Evolutionary conservation across 2,113 vertebrate genomes (phyloP), one percentile per base, ranked within the genome.

Genomic region (Periophthalmus modestus): DNA sequence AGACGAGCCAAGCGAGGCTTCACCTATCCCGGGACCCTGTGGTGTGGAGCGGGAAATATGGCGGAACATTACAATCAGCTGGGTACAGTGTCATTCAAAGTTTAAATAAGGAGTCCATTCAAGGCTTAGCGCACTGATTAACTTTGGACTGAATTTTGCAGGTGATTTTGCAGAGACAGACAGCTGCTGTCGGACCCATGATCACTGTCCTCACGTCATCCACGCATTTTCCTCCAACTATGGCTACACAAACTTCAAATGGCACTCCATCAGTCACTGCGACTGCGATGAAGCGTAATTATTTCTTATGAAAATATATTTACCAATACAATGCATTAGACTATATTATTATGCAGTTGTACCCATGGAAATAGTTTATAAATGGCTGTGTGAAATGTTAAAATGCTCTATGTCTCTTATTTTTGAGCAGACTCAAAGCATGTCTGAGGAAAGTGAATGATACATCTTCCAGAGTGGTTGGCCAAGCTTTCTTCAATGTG

Each of bases 401-500:
- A 36, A 16, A 62, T 36, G 15, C 6, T 5, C 46, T 16, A 2
- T 13, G 15, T 78, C 72, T 50, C 15, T 65, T 72, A 18, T 63
- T 23, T 59, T 10, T 33, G 69, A 83, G 62, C 90, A 99, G 96
- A 90, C 63, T 96, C 86, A 98, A 94, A 87, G 82, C 82, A 1
- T 98, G 95, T 82, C 91, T 97, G 74, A 91, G 82, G 83, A 81
- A 18, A 52, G 94, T 95, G 57, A 96, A 97, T 0, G 94, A 96
- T 91, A 95, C 94, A 0, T 92, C 94, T 6, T 97, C 97, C 3
- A 84, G 94, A 0, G 93, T 95, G 13, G 94, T 96, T 34, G 95
- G 95, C 39, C 94, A 97, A 72, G 93, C 95, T 0, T 97, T 97
- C 92, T 96, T 96, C 86, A 96, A 96, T 7, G 93, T 97, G 71